Conservation (phyloP, 1,140 invertebrate genomes). For the Epicauta chinensis region DNA sequence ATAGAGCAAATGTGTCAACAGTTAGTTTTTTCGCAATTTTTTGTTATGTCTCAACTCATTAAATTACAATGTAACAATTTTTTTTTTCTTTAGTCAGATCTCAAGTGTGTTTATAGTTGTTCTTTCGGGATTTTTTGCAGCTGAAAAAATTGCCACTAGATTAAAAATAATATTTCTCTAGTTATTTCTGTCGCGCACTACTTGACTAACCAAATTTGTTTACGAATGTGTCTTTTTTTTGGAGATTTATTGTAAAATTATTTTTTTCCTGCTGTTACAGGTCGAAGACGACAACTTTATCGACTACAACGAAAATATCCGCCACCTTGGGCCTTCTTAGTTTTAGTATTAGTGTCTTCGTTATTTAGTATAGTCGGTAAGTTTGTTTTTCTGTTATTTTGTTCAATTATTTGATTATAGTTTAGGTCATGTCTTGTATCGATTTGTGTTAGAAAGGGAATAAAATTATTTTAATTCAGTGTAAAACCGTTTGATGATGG, state of each 20-base stretch:
- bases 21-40: too few relatives aligned
- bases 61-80: too few relatives aligned
- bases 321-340: slow-evolving; percentile 39
- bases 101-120: too few relatives aligned
- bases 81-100: too few relatives aligned
- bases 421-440: too few relatives aligned
- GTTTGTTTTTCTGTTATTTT: background rate
- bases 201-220: slow-evolving; percentile 7
- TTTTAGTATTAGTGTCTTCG: slow-evolving; percentile 38
- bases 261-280: slow-evolving; percentile 35
- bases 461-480: background rate
- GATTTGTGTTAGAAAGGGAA: too few relatives aligned
- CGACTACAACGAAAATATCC: slow-evolving; percentile 30
- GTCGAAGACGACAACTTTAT: slow-evolving; percentile 36
- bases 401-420: background rate
- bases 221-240: too few relatives aligned
- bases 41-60: too few relatives aligned
- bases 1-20: too few relatives aligned
- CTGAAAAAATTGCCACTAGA: too few relatives aligned
- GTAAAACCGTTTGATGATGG: background rate
- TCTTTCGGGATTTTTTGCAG: too few relatives aligned
- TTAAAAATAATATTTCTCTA: too few relatives aligned
- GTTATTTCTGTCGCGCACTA: slow-evolving; percentile 6
- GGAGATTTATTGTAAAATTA: background rate
- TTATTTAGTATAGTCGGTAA: slow-evolving; percentile 41